These are phyloP conservation scores for Drosophila baimaii DNA, from an alignment of 1,140 invertebrate species.

Conservation along the genomic window DNA sequence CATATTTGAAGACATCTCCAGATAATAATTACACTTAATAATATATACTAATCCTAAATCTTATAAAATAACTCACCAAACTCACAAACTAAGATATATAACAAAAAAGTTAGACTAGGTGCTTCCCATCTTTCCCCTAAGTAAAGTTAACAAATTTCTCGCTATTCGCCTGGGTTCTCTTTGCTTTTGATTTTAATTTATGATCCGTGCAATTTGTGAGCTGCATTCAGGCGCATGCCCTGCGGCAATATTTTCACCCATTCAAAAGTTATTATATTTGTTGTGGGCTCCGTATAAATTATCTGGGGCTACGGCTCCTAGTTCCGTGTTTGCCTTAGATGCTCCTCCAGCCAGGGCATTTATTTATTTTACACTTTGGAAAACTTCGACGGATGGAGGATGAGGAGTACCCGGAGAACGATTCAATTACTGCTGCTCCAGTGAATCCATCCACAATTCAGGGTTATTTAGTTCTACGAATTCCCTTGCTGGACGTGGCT, in stretches of 20 bases:
- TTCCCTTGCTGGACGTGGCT: slow-evolving; percentile 3
- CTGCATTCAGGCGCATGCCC: slow-evolving; percentile 42
- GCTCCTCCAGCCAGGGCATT: neutral
- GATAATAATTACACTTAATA: neutral
- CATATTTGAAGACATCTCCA: no score
- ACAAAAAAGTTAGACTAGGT: neutral
- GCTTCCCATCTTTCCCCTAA: slow-evolving; percentile 6
- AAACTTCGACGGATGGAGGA: no score
- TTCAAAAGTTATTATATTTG: slow-evolving; percentile 51
- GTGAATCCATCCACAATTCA: slow-evolving; percentile 37
- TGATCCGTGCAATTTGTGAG: slow-evolving; percentile 50
- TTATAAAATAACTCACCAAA: neutral
- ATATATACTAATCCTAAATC: neutral
- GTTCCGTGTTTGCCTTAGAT: neutral
- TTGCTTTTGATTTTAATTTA: slow-evolving; percentile 66
- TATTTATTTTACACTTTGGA: slow-evolving; percentile 22
- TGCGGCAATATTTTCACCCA: slow-evolving; percentile 35
- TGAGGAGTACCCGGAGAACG: no score
- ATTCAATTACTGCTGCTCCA: slow-evolving; percentile 38
- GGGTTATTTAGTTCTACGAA: slow-evolving; percentile 21
- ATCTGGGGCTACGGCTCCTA: neutral
- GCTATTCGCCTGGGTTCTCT: slow-evolving; percentile 1
- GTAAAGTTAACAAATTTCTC: slow-evolving; percentile 16
- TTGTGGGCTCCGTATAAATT: slow-evolving; percentile 14
- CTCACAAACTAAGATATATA: neutral